Conservation (phyloP, 2,888 invertebrate genomes). For the Pseudococcus viburni region DNA sequence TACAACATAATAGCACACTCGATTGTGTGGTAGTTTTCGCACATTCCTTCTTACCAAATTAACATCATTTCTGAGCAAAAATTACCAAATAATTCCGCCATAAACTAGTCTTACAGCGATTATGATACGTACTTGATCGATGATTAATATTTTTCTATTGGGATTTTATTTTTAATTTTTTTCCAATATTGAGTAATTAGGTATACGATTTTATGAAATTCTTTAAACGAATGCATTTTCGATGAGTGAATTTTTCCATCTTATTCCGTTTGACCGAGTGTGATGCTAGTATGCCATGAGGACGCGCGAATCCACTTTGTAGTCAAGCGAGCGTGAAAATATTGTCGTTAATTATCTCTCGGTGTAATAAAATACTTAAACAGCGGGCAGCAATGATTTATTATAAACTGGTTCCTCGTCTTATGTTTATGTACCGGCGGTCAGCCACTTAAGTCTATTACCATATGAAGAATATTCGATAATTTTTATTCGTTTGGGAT, state of each 20-base stretch:
- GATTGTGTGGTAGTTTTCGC: background rate
- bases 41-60: background rate
- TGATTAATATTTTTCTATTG: constrained; percentile 15
- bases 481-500: background rate
- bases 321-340: constrained; percentile 43
- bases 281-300: background rate
- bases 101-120: background rate
- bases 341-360: constrained; percentile 21
- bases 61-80: constrained; percentile 6
- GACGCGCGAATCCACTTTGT: constrained; percentile 26
- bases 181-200: background rate
- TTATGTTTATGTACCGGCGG: background rate
- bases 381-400: background rate
- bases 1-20: background rate
- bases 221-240: too few relatives aligned
- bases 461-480: constrained; percentile 18
- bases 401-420: constrained; percentile 28
- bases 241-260: background rate
- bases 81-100: constrained; percentile 28
- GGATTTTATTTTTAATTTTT: constrained; percentile 34
- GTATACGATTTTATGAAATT: background rate
- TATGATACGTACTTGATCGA: background rate
- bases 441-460: background rate
- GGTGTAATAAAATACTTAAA: background rate
- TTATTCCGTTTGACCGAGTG: background rate